These are phyloP conservation scores for Dasypus novemcinctus DNA, from an alignment of 2,113 vertebrate genomes.

Conservation along the genomic window DNA sequence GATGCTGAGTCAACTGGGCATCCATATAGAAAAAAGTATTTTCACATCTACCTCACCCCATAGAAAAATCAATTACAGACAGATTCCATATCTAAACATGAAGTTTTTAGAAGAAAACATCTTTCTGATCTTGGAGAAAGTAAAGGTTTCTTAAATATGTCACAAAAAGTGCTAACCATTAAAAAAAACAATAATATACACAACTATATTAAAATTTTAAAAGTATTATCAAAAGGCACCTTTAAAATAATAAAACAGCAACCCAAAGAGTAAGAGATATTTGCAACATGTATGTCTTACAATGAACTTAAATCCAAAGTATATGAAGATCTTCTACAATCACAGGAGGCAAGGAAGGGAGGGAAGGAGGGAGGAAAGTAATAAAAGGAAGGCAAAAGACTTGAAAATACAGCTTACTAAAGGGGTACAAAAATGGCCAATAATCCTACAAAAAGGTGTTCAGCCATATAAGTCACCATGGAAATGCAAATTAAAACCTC, in stretches of 20 bases:
- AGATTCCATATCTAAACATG: background rate
- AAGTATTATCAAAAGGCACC: background rate
- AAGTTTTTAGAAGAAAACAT: background rate
- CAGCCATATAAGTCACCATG: background rate
- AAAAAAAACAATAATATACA: background rate
- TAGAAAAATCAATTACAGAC: background rate
- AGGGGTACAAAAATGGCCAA: background rate
- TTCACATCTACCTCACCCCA: background rate
- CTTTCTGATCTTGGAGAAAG: background rate
- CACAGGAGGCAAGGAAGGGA: background rate
- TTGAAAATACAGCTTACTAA: background rate
- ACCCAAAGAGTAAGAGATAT: background rate
- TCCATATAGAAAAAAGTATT: background rate
- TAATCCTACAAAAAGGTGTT: background rate
- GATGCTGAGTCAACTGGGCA: background rate
- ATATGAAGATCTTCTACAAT: background rate
- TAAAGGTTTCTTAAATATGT: background rate
- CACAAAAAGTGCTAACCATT: background rate
- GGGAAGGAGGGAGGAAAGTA: background rate
- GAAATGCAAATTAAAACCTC: background rate
- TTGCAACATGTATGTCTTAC: background rate
- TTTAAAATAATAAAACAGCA: background rate
- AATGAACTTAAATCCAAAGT: background rate
- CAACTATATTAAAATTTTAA: background rate
- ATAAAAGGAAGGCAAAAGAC: background rate